phyloP scores from a whole-genome alignment of 2,888 invertebrate genomes.

The Campoplex capitator region DNA sequence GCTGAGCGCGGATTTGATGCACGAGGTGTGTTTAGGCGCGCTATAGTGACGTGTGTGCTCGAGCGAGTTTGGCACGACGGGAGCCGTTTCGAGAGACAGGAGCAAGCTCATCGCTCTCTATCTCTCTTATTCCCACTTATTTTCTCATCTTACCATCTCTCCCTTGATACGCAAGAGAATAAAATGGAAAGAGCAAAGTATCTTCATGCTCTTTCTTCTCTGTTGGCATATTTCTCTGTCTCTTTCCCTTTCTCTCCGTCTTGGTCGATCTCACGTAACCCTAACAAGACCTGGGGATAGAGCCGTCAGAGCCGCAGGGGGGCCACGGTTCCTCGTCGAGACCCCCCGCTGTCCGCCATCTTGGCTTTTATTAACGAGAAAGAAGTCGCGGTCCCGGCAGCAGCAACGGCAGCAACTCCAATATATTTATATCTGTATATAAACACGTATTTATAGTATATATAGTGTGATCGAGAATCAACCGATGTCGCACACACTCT shows the following conservation, averaged over 20 bases:
- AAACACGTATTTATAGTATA: slow-evolving; percentile 19
- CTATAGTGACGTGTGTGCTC: slow-evolving; percentile 81
- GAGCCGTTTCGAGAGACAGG: slow-evolving; percentile 80
- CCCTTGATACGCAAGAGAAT: slow-evolving; percentile 19
- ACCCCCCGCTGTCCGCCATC: slow-evolving; percentile 84
- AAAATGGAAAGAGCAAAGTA: slow-evolving; percentile 49
- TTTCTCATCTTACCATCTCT: slow-evolving; percentile 13
- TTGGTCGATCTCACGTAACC: slow-evolving; percentile 60
- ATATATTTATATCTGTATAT: slow-evolving; percentile 36
- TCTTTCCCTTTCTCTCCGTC: slow-evolving; percentile 68
- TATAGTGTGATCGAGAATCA: slow-evolving; percentile 61
- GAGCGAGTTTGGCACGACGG: slow-evolving; percentile 79
- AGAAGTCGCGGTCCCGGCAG: slow-evolving; percentile 72
- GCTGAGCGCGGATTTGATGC: slow-evolving; percentile 77
- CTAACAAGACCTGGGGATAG: slow-evolving; percentile 83
- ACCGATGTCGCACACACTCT: slow-evolving; percentile 45
- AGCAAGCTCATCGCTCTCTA: slow-evolving; percentile 46
- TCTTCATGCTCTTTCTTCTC: slow-evolving; percentile 50
- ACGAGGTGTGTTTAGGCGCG: slow-evolving; percentile 85
- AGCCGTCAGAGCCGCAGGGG: slow-evolving; percentile 85
- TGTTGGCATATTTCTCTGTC: slow-evolving; percentile 68
- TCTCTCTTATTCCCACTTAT: slow-evolving; percentile 50
- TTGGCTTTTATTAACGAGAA: slow-evolving; percentile 84
- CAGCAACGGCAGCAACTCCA: slow-evolving; percentile 46
- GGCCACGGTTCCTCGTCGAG: slow-evolving; percentile 80